Conservation (phyloP, 2,113 vertebrate genomes). For the Thalassarche chlororhynchos region DNA sequence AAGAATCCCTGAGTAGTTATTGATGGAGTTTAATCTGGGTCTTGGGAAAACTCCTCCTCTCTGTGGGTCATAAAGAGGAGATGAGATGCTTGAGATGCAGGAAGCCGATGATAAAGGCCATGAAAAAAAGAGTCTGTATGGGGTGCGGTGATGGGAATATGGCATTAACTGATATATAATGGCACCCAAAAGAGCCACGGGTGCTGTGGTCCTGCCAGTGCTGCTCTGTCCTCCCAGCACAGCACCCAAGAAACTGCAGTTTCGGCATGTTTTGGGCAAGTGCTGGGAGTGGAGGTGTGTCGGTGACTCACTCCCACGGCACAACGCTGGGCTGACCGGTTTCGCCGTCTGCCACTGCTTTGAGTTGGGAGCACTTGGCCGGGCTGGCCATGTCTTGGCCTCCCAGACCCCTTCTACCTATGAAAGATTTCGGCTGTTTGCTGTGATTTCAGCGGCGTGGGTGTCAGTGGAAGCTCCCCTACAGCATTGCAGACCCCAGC, state of each 20-base stretch:
- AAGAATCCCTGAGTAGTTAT: conserved; percentile 6
- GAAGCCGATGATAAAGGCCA: neutral
- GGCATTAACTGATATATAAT: neutral
- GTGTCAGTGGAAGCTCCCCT: neutral
- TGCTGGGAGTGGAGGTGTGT: neutral
- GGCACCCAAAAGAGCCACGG: neutral
- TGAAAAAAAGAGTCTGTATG: neutral
- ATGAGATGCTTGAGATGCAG: neutral
- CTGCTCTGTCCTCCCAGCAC: neutral
- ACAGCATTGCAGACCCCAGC: accelerated
- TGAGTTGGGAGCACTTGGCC: neutral
- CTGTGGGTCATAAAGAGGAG: neutral
- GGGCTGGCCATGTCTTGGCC: neutral
- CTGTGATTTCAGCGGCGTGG: neutral
- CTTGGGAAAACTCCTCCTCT: neutral
- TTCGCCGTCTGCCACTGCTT: accelerated
- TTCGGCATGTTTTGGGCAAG: neutral
- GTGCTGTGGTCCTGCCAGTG: neutral
- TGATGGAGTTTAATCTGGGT: conserved; percentile 15
- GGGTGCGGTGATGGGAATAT: neutral
- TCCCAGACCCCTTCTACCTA: neutral
- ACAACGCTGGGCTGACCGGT: neutral
- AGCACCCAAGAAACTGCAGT: neutral
- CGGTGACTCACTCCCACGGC: accelerated
- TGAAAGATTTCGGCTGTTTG: neutral